Conservation (phyloP, 2,113 vertebrate genomes). For the Dromas ardeola region DNA sequence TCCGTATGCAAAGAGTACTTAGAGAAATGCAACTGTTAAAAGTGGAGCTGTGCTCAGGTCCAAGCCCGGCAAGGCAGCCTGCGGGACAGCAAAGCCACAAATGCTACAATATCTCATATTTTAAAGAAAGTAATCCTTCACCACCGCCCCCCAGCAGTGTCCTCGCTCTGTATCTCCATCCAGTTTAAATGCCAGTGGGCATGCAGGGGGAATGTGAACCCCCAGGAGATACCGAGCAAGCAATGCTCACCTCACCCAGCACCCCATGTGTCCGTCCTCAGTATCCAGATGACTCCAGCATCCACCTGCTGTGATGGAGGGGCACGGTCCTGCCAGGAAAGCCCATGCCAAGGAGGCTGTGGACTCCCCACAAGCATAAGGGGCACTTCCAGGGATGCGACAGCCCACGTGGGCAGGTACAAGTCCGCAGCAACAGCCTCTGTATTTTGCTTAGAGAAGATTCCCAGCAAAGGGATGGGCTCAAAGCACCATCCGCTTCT, state of each 20-base stretch:
- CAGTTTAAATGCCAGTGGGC: fast-evolving
- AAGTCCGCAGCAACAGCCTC: neutral
- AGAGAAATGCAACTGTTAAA: neutral
- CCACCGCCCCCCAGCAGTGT: neutral
- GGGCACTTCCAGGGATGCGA: neutral
- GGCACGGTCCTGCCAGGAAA: neutral
- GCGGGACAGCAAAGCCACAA: neutral
- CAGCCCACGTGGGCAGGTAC: neutral
- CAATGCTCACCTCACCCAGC: neutral
- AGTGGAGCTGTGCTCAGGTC: neutral
- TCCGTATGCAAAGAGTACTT: neutral
- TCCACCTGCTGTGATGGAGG: fast-evolving
- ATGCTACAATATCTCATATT: fast-evolving
- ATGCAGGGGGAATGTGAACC: fast-evolving
- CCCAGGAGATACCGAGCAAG: fast-evolving
- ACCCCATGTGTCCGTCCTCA: fast-evolving
- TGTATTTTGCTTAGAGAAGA: neutral
- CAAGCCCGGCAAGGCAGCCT: neutral
- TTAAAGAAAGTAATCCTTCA: neutral
- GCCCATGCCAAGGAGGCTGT: neutral
- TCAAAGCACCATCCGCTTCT: neutral
- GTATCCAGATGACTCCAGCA: neutral
- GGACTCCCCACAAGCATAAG: fast-evolving
- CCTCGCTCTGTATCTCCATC: neutral
- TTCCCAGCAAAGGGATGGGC: neutral